Evolutionary conservation across 2,113 vertebrate species (phyloP), one percentile per base, ranked within the genome.

Genomic region (Sceloporus undulatus): DNA sequence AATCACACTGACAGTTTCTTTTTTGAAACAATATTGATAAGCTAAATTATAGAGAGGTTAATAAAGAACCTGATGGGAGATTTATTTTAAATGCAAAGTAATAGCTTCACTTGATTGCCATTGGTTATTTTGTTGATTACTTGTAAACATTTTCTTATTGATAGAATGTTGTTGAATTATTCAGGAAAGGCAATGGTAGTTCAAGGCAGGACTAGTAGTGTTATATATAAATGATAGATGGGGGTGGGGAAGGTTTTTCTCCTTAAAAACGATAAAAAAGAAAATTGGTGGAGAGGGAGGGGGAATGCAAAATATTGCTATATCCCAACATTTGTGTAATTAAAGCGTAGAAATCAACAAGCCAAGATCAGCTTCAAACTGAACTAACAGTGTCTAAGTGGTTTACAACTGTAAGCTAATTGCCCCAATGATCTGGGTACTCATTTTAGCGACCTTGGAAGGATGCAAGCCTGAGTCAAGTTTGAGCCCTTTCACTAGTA

Each of bases 11-110:
- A 66, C 65, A 79, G 54, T 70, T 23, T 83, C 62, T 59, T 23
- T 54, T 85, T 74, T 38, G 13, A 2, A 74, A 21, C 29, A 85
- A 14, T 38, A 75, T 74, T 75, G 66, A 75, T 85, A 75, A 40
- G n/a, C 5, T 75, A 59, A 74, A 74, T 56, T 10, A 85, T 75
- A 56, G 74, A 25, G 70, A 75, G 74, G 19, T 85, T 85, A 74
- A 59, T 11, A 38, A 56, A 74, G 21, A 38, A 9, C 29, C 10
- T 54, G 66, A 29, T 83, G 42, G 66, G 29, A 52, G 66, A 71
- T 34, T 71, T 54, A 71, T 84, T 84, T 34, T 11, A 71, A 71
- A 9, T n/a, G 16, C 10, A 16, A 71, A 52, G 3, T 2, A 54
- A 34, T 14, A 59, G 23, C 71, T 75, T 85, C n/a, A 59, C 1